phyloP scores from a whole-genome alignment of 2,797 vertebrate genomes.

The Tokudaia tokunoshimensis region DNA sequence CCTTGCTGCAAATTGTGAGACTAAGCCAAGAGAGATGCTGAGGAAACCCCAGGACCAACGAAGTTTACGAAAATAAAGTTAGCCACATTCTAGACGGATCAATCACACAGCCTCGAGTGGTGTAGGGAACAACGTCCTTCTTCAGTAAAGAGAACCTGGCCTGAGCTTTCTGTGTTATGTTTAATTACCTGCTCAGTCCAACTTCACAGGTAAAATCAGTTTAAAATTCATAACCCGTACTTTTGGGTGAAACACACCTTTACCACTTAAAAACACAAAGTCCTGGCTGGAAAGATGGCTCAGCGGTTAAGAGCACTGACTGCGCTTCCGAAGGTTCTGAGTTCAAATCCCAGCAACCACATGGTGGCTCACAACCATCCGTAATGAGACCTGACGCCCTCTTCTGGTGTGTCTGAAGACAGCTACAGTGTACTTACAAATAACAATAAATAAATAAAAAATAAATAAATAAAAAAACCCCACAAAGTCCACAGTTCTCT shows the following conservation, averaged over 20 bases:
- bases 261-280: neutral
- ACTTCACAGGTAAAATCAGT: neutral
- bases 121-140: neutral
- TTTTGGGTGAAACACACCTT: neutral
- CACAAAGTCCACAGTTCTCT: neutral
- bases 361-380: too few species aligned
- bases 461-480: neutral
- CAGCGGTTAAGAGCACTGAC: too few species aligned
- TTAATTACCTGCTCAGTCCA: neutral
- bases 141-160: neutral
- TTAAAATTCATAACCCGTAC: neutral
- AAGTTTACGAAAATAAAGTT: constrained; percentile 21
- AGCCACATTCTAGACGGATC: neutral
- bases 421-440: too few species aligned
- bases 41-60: neutral
- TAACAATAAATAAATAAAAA: too few species aligned
- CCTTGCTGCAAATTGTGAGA: neutral
- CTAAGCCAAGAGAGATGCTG: neutral
- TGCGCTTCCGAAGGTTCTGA: too few species aligned
- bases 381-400: too few species aligned
- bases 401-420: too few species aligned
- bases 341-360: too few species aligned
- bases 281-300: neutral
- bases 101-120: neutral
- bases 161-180: neutral